These are phyloP conservation scores for Mormyrus iriodes DNA, from an alignment of 2,113 vertebrate species.

Conservation along the genomic window DNA sequence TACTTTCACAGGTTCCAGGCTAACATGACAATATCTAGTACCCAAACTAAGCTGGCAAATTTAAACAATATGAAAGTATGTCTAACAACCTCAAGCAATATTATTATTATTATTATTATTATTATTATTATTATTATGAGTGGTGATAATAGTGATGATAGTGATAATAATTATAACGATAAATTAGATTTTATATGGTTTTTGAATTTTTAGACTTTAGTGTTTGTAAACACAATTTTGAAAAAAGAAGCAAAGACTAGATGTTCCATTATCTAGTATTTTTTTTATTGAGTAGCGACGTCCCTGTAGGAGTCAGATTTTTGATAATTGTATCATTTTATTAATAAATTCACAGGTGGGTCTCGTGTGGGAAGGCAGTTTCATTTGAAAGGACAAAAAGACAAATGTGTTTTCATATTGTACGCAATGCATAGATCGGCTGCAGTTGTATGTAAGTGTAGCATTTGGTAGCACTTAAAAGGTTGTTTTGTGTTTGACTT, in stretches of 20 bases:
- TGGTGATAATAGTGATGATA: background rate
- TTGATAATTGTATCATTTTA: background rate
- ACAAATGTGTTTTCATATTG: background rate
- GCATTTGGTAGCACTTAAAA: background rate
- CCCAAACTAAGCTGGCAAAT: too few species aligned
- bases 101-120: background rate
- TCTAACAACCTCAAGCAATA: background rate
- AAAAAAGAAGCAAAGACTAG: too few species aligned
- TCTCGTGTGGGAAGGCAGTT: background rate
- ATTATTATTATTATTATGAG: background rate
- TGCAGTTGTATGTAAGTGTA: background rate
- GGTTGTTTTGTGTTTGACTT: conserved; percentile 5
- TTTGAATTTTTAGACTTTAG: too few species aligned
- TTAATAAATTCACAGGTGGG: background rate
- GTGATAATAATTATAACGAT: background rate
- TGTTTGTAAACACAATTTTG: too few species aligned
- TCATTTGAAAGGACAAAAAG: background rate
- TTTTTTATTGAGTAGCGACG: too few species aligned
- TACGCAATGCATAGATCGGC: too few species aligned
- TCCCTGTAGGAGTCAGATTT: background rate
- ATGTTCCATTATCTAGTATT: too few species aligned
- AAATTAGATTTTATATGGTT: too few species aligned
- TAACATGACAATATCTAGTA: background rate
- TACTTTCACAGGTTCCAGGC: background rate
- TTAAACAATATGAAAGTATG: too few species aligned